Conservation (phyloP, 1,140 invertebrate species). For the Teleopsis dalmanni region DNA sequence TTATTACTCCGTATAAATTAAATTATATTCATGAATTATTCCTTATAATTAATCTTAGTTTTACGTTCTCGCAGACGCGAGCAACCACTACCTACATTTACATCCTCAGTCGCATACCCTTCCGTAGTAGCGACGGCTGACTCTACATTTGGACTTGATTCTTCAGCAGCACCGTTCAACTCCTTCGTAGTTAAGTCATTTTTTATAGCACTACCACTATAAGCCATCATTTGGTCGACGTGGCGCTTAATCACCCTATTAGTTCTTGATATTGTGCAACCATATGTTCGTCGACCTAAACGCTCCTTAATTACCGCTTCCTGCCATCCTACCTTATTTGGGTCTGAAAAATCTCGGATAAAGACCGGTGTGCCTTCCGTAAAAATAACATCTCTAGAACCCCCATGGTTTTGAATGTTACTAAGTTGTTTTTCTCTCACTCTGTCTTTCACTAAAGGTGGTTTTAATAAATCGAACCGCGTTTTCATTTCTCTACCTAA, state of each 20-base stretch:
- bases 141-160: too few species aligned
- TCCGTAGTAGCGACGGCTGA: too few species aligned
- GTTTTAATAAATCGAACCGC: constrained; percentile 5
- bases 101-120: too few species aligned
- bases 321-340: constrained; percentile 1
- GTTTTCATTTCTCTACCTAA: constrained; percentile 16
- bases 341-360: constrained; percentile 2
- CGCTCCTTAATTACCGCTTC: background rate
- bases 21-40: too few species aligned
- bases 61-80: too few species aligned
- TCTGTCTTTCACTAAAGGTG: constrained; percentile 2
- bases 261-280: background rate
- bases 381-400: constrained; percentile 1
- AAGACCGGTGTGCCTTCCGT: constrained; percentile 6
- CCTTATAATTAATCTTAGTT: too few species aligned
- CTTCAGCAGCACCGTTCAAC: too few species aligned
- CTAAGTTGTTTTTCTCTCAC: background rate
- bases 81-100: too few species aligned
- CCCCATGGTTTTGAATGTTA: constrained; percentile 4
- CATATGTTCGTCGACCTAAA: constrained; percentile 6
- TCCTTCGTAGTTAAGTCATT: too few species aligned
- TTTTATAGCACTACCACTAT: too few species aligned
- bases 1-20: too few species aligned
- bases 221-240: constrained; percentile 3
- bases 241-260: constrained; percentile 5